phyloP scores from a whole-genome alignment of 2,888 invertebrate genomes.

The Caenorhabditis angaria region DNA sequence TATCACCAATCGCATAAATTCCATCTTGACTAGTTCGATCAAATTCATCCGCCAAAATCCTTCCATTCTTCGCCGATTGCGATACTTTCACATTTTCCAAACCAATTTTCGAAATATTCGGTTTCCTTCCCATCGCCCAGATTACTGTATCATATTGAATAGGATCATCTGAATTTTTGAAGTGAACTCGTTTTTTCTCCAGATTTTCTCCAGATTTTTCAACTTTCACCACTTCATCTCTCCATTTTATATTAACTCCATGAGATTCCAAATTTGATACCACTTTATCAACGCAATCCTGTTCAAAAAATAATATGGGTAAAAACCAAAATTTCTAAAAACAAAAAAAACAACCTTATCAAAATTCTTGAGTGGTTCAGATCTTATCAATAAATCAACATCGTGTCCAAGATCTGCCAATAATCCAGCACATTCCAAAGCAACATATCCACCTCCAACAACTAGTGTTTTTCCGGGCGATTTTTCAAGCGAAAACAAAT shows the following conservation, averaged over 20 bases:
- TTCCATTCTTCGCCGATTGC: conserved; percentile 17
- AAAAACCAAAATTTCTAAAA: no score
- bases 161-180: conserved; percentile 11
- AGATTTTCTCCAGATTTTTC: background rate
- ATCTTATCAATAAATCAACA: conserved; percentile 75
- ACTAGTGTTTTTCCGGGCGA: conserved; percentile 75
- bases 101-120: conserved; percentile 14
- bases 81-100: conserved; percentile 24
- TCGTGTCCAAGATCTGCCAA: conserved; percentile 74
- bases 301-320: background rate
- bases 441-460: conserved; percentile 74
- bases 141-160: conserved; percentile 48
- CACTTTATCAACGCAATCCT: conserved; percentile 75
- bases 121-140: conserved; percentile 51
- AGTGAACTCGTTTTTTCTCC: conserved; percentile 15
- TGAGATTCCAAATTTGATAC: conserved; percentile 74
- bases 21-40: conserved; percentile 79
- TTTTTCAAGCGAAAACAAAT: conserved; percentile 76
- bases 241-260: conserved; percentile 74
- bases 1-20: conserved; percentile 92
- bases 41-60: conserved; percentile 76
- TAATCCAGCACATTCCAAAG: conserved; percentile 78
- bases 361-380: conserved; percentile 76
- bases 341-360: conserved; percentile 73
- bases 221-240: conserved; percentile 33